Evolutionary conservation across 2,113 vertebrate species (phyloP), one percentile per base, ranked within the genome.

Genomic region (Vulpes ferrilata): DNA sequence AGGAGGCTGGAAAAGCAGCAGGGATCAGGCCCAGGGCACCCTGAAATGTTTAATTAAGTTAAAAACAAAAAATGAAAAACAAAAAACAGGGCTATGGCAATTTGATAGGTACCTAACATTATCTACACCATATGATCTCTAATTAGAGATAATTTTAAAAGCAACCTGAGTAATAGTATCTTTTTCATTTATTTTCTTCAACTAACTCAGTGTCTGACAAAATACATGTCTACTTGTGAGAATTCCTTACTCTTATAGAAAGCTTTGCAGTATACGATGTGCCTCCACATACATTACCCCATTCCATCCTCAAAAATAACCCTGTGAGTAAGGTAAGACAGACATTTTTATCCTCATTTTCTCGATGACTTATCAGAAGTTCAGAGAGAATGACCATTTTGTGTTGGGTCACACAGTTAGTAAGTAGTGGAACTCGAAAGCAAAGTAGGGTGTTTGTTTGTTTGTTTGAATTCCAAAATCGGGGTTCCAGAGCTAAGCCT

Each of bases 351-450:
- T 83, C 12, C 32, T 64, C 62, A 65, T 86, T 86, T 87, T 64
- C 73, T 27, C 93, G 27, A 90, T 84, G 22, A 84, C 60, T 69
- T 88, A 85, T n/a, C 60, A 64, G 27, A 88, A 92, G 43, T 94
- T 89, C 57, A 88, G 53, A 87, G 76, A 88, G 51, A 87, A 62
- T 59, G 94, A 51, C 43, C 35, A 73, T 69, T 25, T 55, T 48
- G 69, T 55, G 13, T 83, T 79, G 60, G 27, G 78, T 85, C 43
- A 81, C 6, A 30, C 30, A 57, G 27, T 85, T 65, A 95, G 73
- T 53, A 88, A 59, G 82, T 48, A 27, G n/a, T 71, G 1, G 38
- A 88, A 91, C 10, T n/a, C 84, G n/a, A 93, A 82, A 95, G 11
- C n/a, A 55, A 80, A 19, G 32, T 32, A 35, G 35, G 35, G 35